phyloP scores from a whole-genome alignment of 2,797 vertebrate genomes.

The Megalops cyprinoides region DNA sequence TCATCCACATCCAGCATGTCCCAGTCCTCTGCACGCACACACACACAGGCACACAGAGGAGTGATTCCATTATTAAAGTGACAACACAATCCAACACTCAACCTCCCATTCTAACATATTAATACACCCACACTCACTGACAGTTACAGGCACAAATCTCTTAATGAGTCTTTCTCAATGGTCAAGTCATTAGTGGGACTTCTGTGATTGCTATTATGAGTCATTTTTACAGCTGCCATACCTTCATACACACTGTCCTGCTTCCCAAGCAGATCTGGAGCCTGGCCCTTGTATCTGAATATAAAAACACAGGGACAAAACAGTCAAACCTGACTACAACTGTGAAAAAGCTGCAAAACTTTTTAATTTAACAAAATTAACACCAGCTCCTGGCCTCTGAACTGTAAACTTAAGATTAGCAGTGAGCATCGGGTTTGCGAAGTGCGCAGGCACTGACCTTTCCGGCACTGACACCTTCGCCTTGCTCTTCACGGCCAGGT shows the following conservation, averaged over 20 bases:
- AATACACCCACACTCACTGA: too few species aligned
- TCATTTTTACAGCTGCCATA: constrained; percentile 54
- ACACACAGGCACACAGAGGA: not conserved
- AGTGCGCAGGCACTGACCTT: constrained; percentile 80
- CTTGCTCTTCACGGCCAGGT: constrained; percentile 90
- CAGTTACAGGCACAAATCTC: too few species aligned
- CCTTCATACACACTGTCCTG: constrained; percentile 99
- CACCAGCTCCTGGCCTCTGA: not conserved
- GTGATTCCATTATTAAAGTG: too few species aligned
- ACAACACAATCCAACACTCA: too few species aligned
- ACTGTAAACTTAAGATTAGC: too few species aligned
- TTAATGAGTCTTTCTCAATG: too few species aligned
- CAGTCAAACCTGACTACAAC: not conserved
- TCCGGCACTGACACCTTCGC: constrained; percentile 84
- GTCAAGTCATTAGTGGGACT: not conserved
- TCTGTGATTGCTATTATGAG: not conserved
- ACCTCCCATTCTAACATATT: too few species aligned
- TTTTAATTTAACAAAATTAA: not conserved
- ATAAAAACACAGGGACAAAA: constrained; percentile 27
- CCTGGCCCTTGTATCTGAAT: constrained; percentile 92
- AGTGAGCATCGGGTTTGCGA: too few species aligned
- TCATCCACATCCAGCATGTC: constrained; percentile 98
- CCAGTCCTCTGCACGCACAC: constrained; percentile 87
- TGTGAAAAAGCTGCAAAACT: too few species aligned
- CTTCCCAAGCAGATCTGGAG: constrained; percentile 95